Base-by-base conservation (phyloP, 2,113 vertebrate genomes). In the Rhodinocichla rosea region DNA sequence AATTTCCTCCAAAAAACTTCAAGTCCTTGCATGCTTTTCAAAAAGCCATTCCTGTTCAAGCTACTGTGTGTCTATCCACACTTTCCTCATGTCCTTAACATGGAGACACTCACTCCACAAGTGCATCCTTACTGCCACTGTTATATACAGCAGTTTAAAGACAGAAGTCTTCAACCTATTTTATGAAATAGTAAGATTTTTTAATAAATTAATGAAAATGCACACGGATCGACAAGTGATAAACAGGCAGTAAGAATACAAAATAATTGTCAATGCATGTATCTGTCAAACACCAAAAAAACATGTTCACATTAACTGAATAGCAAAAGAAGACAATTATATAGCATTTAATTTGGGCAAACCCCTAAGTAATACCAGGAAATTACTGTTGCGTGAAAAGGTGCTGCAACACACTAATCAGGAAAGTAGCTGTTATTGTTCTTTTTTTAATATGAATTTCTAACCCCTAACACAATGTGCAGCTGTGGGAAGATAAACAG, bases 401-500 rank as follows among this genome's bases (percentile, higher is more conserved):
- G 68, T 84, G 47, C 49, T 81, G 26, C 30, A 89, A 63, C 35
- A 81, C 40, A 50, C 32, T 81, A n/a, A 90, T 52, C 76, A 82
- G 73, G 73, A 94, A 94, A 92, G 50, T 45, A 79, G 50, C 13
- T 42, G 40, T 55, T 69, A 75, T 47, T 87, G 60, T 73, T 91
- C 20, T 50, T 79, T 89, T 60, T 67, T 59, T 27, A 75, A 60
- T 60, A 62, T 3, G 7, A 78, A 53, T 32, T 83, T 87, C 28
- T 80, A 32, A 81, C 52, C 11, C 63, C 11, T 59, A 77, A 65
- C 35, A 88, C 13, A 15, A 86, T 59, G 13, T 59, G 52, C 86
- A 78, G 71, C 83, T 96, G 83, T 35, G 56, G 63, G 64, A 95
- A 83, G 71, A 89, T 47, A 95, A 95, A 95, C 91, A 95, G 92